Evolutionary conservation across 92 coral and sea anemone species (phyloP).

Genomic region (Palythoa caribaeorum): DNA sequence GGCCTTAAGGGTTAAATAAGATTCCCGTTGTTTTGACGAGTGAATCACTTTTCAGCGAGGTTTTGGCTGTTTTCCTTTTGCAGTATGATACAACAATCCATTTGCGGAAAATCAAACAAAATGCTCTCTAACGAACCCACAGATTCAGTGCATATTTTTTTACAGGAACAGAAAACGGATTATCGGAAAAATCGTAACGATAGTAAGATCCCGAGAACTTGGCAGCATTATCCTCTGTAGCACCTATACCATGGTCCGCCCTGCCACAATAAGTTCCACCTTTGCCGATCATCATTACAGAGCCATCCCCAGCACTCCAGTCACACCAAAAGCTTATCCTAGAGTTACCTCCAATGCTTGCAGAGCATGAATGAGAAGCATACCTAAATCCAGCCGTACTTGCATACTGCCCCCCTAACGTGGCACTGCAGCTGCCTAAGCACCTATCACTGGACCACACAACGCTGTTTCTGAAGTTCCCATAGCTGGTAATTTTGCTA

Average conservation of each 20-base stretch:
- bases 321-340: not conserved
- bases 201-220: not conserved
- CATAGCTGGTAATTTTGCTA: constrained; percentile 18
- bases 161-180: not conserved
- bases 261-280: constrained; percentile 17
- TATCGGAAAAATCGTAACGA: constrained; percentile 9
- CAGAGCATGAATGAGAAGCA: not conserved
- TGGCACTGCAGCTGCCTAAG: constrained; percentile 6
- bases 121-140: not conserved
- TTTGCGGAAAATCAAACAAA: not conserved
- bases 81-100: too few relatives aligned
- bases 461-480: constrained; percentile 35
- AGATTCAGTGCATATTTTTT: not conserved
- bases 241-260: constrained; percentile 42
- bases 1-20: not conserved
- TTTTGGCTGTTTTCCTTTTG: too few relatives aligned
- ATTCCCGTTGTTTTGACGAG: too few relatives aligned
- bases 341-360: not conserved
- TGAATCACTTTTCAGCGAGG: too few relatives aligned
- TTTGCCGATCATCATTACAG: constrained; percentile 27
- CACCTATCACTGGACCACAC: constrained; percentile 18
- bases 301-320: not conserved
- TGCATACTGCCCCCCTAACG: constrained; percentile 30
- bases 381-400: constrained; percentile 27
- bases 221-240: not conserved